Evolutionary conservation across 37 sponge, comb jelly and placozoan genomes (phyloP), one percentile per base, ranked within the genome.

Genomic region (Spongilla lacustris): DNA sequence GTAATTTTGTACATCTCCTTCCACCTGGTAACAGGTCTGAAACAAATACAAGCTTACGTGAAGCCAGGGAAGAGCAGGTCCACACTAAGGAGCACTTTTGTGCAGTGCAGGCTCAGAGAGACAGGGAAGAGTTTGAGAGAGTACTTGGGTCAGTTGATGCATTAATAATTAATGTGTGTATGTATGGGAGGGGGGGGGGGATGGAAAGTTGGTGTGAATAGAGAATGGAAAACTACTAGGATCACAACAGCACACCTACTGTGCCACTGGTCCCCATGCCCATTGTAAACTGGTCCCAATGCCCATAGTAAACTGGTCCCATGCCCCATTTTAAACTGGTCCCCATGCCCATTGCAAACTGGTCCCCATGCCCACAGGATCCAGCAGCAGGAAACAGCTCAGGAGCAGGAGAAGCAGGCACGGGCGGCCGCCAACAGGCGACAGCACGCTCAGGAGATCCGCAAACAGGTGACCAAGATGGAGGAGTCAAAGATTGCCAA

Each of bases 81-180:
- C 70, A 69, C 0, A 48, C 93, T 83, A 95, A 95, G 85, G 99
- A 99, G 73, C 99, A 98, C 88, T 98, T 95, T 82, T 83, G 94
- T 79, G 97, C 96, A 5, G 86, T 97, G 66, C 93, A 97, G 80
- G 97, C 99, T 10, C 96, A 93, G 87, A 83, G 94, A 46, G 99
- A 98, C 79, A 84, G 99, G 13, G 86, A 86, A 12, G 97, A 98
- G 83, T 98, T 98, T 87, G 92, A 96, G 35, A 95, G 97, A 80
- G 97, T 98, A 4, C 91, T 98, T 17, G 76, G 76, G 95, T 95
- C 48, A 66, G 86, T 24, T 46, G 19, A n/a, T 28, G 36, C 35
- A 33, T 9, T 26, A 11, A 31, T 10, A 6, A 75, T 75, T 24
- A 2, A 4, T 75, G n/a, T 2, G 9, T 35, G 2, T 34, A 30